phyloP scores from a whole-genome alignment of 2,113 vertebrate species.

The Nerophis lumbriciformis region DNA sequence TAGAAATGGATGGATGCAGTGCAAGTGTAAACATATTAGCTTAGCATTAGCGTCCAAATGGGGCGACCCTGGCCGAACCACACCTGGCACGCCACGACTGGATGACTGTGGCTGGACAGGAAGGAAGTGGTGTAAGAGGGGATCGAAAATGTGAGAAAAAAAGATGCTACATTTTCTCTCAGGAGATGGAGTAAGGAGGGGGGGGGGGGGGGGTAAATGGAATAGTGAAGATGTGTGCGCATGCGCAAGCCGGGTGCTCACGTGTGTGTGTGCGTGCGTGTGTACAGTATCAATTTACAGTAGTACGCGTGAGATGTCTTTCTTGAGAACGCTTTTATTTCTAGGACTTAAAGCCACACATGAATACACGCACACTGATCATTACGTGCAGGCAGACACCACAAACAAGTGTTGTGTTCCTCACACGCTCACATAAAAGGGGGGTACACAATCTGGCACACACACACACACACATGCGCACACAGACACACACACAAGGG shows the following conservation, averaged over 20 bases:
- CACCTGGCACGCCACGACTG: constrained; percentile 41
- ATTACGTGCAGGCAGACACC: constrained; percentile 49
- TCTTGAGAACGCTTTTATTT: constrained; percentile 52
- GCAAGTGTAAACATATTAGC: constrained; percentile 48
- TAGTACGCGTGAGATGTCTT: constrained; percentile 43
- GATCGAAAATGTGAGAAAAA: constrained; percentile 15
- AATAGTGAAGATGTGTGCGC: constrained; percentile 39
- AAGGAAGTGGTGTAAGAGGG: constrained; percentile 25
- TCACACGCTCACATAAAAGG: constrained; percentile 47
- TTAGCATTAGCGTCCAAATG: constrained; percentile 37
- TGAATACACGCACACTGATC: constrained; percentile 25
- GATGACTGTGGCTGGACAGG: constrained; percentile 55
- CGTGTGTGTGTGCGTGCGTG: constrained; percentile 6
- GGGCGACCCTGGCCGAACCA: constrained; percentile 53
- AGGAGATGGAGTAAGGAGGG: neutral
- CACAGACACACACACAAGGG: constrained; percentile 1
- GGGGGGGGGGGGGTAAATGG: constrained; percentile 46
- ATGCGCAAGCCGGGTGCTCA: constrained; percentile 32
- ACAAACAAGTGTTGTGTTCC: constrained; percentile 62
- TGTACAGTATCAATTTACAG: constrained; percentile 54
- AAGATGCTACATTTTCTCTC: constrained; percentile 46
- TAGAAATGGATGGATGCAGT: constrained; percentile 24
- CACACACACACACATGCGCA: neutral
- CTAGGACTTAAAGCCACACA: constrained; percentile 11
- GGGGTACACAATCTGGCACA: constrained; percentile 13